Conservation (phyloP, 2,797 vertebrate genomes). For the Amblyopsis hoosieri region DNA sequence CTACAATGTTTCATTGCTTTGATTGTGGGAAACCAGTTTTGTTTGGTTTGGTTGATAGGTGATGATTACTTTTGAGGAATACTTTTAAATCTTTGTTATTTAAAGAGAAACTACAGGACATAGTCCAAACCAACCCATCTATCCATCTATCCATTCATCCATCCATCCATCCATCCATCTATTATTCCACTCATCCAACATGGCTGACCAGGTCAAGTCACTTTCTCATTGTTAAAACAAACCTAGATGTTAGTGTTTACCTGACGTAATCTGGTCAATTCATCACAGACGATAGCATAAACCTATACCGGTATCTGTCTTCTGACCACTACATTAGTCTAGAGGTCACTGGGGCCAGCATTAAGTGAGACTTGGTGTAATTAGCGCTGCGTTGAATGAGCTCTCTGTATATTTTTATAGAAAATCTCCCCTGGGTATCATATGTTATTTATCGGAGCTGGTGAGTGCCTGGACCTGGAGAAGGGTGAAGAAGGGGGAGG, state of each 20-base stretch:
- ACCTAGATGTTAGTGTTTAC: constrained; percentile 41
- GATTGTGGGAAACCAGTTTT: too few relatives aligned
- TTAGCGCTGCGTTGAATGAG: constrained; percentile 38
- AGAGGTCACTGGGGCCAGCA: constrained; percentile 19
- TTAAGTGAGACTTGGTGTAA: constrained; percentile 32
- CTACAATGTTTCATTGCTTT: too few relatives aligned
- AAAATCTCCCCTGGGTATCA: constrained; percentile 35
- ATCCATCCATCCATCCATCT: background rate
- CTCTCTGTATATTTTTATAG: constrained; percentile 45
- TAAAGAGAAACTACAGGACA: background rate
- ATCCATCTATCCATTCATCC: background rate
- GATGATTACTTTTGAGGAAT: too few relatives aligned
- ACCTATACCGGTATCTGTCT: constrained; percentile 20
- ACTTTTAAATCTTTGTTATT: too few relatives aligned
- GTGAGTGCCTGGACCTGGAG: constrained; percentile 14
- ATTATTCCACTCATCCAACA: background rate
- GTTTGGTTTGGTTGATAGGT: too few relatives aligned
- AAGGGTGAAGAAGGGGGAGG: constrained; percentile 8
- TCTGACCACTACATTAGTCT: constrained; percentile 25
- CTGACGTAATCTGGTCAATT: constrained; percentile 22
- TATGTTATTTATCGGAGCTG: constrained; percentile 30
- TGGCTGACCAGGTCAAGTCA: constrained; percentile 34
- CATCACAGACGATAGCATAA: constrained; percentile 33
- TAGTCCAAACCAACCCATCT: background rate
- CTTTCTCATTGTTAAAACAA: constrained; percentile 48